These are phyloP conservation scores for Metopolophium dirhodum DNA, from an alignment of 1,140 invertebrate genomes.

Conservation along the genomic window DNA sequence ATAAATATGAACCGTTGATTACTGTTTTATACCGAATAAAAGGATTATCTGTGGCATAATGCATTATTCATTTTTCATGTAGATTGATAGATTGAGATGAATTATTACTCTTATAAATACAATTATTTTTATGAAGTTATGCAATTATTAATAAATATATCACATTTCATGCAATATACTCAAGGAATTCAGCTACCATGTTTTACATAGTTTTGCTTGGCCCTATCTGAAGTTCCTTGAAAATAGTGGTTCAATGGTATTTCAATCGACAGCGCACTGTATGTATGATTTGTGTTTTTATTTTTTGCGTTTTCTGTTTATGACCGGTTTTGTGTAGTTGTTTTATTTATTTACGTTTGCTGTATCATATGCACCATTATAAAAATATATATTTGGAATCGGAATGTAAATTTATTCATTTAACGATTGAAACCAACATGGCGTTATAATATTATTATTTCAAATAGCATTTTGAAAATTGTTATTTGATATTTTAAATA, in stretches of 20 bases:
- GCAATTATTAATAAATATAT: background rate
- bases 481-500: background rate
- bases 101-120: background rate
- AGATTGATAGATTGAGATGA: background rate
- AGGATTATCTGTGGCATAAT: background rate
- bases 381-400: background rate
- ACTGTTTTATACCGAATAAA: background rate
- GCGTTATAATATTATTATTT: background rate
- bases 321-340: background rate
- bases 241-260: background rate
- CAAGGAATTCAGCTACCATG: background rate
- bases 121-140: background rate
- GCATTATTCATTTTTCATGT: background rate
- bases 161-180: background rate
- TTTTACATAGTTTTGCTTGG: background rate
- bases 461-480: background rate
- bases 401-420: background rate
- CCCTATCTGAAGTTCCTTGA: background rate
- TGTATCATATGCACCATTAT: background rate
- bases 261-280: background rate
- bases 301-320: background rate
- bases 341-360: background rate
- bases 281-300: background rate
- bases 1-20: background rate
- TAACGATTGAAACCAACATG: background rate